Percentiles rank a stretch among this genome's conserved stretches.
phyloP scores from a whole-genome alignment of 37 sponge, comb jelly and placozoan species.

The Aplysina aerophoba region DNA sequence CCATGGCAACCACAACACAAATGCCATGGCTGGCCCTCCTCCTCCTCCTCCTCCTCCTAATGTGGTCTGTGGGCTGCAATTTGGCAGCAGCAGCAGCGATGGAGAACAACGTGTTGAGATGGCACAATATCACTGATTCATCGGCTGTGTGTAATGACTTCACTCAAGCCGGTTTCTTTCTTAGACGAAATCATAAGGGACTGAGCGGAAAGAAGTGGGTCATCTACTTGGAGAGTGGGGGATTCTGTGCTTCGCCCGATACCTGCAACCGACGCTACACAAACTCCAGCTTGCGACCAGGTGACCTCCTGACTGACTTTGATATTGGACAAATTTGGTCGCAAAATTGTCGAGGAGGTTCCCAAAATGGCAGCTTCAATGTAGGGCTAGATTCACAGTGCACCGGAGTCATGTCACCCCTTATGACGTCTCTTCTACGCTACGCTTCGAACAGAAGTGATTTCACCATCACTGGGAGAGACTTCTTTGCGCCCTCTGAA shows the following conservation, averaged over 20 bases:
- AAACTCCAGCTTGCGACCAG: neutral
- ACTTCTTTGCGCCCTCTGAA: slow-evolving; percentile 38
- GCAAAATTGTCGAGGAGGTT: too few species aligned
- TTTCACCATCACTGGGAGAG: slow-evolving; percentile 45
- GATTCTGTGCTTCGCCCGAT: slow-evolving; percentile 58
- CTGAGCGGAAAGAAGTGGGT: slow-evolving; percentile 76
- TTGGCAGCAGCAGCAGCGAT: too few species aligned
- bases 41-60: too few species aligned
- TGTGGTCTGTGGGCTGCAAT: too few species aligned
- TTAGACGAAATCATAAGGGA: neutral
- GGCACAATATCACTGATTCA: slow-evolving; percentile 40
- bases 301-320: neutral
- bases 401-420: neutral
- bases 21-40: too few species aligned
- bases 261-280: slow-evolving; percentile 70
- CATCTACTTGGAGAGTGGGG: slow-evolving; percentile 85
- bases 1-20: too few species aligned
- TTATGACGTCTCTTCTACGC: slow-evolving; percentile 50
- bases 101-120: neutral
- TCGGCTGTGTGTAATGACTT: slow-evolving; percentile 75
- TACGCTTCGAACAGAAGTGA: neutral
- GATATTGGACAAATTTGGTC: neutral
- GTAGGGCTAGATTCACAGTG: neutral
- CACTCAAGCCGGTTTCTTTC: slow-evolving; percentile 74
- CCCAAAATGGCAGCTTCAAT: neutral